phyloP scores from a whole-genome alignment of 2,888 invertebrate genomes.

The Heliconius charithonia region DNA sequence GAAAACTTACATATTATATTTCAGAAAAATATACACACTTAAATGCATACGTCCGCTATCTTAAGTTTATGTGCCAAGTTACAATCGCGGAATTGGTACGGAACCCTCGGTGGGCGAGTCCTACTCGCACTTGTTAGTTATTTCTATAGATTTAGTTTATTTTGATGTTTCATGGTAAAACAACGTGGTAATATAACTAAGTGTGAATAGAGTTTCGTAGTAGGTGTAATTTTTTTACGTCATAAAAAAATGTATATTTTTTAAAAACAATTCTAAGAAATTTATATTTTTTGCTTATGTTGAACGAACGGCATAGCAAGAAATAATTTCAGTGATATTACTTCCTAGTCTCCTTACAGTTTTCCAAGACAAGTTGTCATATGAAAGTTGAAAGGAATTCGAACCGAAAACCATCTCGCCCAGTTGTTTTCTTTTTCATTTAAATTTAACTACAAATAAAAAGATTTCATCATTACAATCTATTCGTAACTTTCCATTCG shows the following conservation, averaged over 20 bases:
- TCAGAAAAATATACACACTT: no score
- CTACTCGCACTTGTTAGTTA: not conserved
- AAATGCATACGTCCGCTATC: no score
- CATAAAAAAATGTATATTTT: no score
- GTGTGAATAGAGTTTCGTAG: not conserved
- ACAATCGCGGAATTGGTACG: not conserved
- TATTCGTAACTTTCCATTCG: constrained; percentile 23
- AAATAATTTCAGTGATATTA: not conserved
- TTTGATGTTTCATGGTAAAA: not conserved
- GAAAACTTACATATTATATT: no score
- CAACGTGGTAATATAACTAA: not conserved
- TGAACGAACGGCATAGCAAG: no score
- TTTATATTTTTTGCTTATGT: no score
- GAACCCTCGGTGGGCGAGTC: not conserved
- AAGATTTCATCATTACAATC: constrained; percentile 29
- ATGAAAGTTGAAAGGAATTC: not conserved
- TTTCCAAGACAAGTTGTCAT: not conserved
- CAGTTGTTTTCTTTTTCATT: not conserved
- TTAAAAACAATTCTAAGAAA: no score
- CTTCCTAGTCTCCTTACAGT: not conserved
- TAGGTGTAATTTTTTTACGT: not conserved
- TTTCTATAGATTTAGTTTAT: not conserved
- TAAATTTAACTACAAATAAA: not conserved
- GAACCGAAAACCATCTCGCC: not conserved
- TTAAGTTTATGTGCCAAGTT: no score